Evolutionary conservation across 1,140 invertebrate species (phyloP).

Genomic region (Carposina sasakii): DNA sequence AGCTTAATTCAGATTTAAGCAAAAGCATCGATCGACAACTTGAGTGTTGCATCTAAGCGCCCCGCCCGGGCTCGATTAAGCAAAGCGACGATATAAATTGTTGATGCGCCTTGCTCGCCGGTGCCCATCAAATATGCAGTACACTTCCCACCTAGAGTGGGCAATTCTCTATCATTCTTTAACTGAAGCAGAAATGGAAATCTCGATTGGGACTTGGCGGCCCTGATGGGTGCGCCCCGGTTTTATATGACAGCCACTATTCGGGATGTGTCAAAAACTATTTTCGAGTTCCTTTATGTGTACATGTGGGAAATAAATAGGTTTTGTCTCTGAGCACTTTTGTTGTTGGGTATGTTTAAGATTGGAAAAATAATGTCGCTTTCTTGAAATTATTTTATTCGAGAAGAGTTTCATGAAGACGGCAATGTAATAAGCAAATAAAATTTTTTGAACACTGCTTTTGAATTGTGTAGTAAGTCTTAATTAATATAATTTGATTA

Average conservation of each 20-base stretch:
- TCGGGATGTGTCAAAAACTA: background rate
- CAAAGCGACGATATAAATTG: slow-evolving; percentile 50
- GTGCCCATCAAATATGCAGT: slow-evolving; percentile 57
- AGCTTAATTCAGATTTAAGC: slow-evolving; percentile 31
- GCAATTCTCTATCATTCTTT: slow-evolving; percentile 10
- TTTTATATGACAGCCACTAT: slow-evolving; percentile 11
- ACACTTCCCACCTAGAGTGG: slow-evolving; percentile 28
- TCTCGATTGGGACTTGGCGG: slow-evolving; percentile 23
- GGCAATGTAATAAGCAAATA: no score
- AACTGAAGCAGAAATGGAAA: slow-evolving; percentile 26
- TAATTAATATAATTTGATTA: no score
- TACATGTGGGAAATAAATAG: background rate
- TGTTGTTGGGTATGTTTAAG: no score
- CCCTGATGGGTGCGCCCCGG: slow-evolving; percentile 7
- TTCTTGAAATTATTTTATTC: no score
- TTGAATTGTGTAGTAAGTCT: no score
- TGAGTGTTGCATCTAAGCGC: slow-evolving; percentile 24
- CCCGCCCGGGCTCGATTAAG: slow-evolving; percentile 37
- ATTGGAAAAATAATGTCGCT: no score
- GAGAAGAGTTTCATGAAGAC: no score
- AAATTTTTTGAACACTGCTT: no score
- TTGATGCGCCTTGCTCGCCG: slow-evolving; percentile 30
- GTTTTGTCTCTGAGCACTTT: no score
- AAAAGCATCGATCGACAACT: slow-evolving; percentile 23
- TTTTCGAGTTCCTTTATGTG: slow-evolving; percentile 1